These are phyloP conservation scores for Halcyon smyrnensis DNA, from an alignment of 2,797 vertebrate genomes.

Conservation along the genomic window DNA sequence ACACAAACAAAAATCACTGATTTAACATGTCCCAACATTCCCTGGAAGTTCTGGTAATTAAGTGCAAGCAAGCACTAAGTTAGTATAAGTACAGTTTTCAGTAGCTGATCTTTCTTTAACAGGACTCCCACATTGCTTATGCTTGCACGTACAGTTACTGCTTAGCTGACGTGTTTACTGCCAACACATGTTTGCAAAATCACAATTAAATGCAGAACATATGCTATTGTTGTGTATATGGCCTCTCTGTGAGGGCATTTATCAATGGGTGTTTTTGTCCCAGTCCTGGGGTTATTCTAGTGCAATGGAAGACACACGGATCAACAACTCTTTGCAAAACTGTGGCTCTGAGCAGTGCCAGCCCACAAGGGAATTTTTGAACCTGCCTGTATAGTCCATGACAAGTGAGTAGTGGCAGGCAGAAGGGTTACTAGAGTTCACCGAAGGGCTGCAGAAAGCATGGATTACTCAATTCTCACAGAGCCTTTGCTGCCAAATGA, in stretches of 20 bases:
- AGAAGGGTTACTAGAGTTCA: constrained; percentile 56
- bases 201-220: constrained; percentile 19
- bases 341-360: constrained; percentile 30
- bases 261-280: constrained; percentile 31
- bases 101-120: not conserved
- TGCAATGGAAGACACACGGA: constrained; percentile 13
- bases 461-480: constrained; percentile 8
- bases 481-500: constrained; percentile 3
- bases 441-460: not conserved
- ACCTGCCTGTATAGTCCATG: not conserved
- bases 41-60: not conserved
- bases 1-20: not conserved
- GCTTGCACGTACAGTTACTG: not conserved
- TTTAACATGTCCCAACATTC: not conserved
- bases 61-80: not conserved
- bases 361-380: constrained; percentile 12
- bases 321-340: constrained; percentile 49
- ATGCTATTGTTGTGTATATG: not conserved
- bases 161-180: constrained; percentile 15
- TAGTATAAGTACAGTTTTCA: not conserved
- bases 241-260: not conserved
- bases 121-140: not conserved
- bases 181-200: not conserved
- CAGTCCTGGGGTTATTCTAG: constrained; percentile 16
- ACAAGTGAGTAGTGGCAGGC: not conserved